Base-by-base conservation (phyloP, 2,797 vertebrate genomes). In the Sebastiscus albofasciatus region DNA sequence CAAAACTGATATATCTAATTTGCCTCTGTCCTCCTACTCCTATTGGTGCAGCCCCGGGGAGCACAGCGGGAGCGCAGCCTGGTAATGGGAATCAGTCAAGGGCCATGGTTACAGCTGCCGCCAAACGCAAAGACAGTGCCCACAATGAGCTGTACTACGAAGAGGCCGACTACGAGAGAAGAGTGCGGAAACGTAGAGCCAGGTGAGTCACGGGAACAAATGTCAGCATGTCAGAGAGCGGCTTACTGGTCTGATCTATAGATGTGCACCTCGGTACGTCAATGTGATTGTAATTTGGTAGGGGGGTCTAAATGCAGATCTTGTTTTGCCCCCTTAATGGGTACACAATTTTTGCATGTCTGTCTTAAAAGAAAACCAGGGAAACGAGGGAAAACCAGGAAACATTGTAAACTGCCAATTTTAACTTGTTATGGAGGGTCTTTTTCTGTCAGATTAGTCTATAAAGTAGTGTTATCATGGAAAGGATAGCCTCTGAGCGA, bases 101-200 rank as follows among this genome's bases (percentile, higher is more conserved):
- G 66, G 95, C 97, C 36, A 97, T 97, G 96, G 97, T 97, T 0
- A 95, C 98, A 0, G 97, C 97, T 0, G 97, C 97, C 0, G 94
- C 96, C 8, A 96, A 97, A n/a, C 96, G 96, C 85, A 96, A 97
- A 90, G 98, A 99, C 92, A 96, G 95, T 4, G 96, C 97, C 27
- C 98, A 99, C 94, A 99, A 97, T 0, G 98, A 99, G 91, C 88
- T 99, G 71, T 99, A 99, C 92, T 99, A 99, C 0, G 98, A 99
- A 79, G 98, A 99, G 93, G 97, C 97, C 0, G 99, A 99, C 77
- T 97, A 98, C 0, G 98, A 99, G 31, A 96, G 98, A 62, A 95
- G 97, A 29, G 97, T 99, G 4, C 97, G 94, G 56, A 99, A 99
- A 86, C 97, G 99, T 20, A 96, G 94, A 62, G 97, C 99, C 1